Evolutionary conservation across 2,888 invertebrate species (phyloP).

Genomic region (Teleogryllus oceanicus): DNA sequence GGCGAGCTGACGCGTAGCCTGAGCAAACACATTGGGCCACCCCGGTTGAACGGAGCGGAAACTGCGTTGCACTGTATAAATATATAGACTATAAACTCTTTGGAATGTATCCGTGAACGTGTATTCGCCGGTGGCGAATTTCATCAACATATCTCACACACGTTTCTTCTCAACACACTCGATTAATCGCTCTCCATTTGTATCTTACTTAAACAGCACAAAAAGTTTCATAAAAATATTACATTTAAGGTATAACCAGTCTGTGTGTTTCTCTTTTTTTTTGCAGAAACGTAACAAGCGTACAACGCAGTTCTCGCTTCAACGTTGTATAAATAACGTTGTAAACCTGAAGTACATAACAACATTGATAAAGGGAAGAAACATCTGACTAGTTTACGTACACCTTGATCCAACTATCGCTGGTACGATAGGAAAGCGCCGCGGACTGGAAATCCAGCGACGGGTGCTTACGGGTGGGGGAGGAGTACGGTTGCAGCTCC

Average conservation of each 20-base stretch:
- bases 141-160: not conserved
- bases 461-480: no score
- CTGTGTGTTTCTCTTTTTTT: not conserved
- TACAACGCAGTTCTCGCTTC: not conserved
- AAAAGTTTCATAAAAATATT: conserved; percentile 18
- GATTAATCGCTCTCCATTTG: not conserved
- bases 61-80: not conserved
- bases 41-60: not conserved
- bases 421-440: no score
- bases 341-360: not conserved
- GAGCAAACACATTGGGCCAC: not conserved
- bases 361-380: not conserved
- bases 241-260: not conserved
- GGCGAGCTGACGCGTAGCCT: no score
- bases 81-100: not conserved
- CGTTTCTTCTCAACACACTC: not conserved
- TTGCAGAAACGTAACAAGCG: not conserved
- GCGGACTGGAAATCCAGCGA: no score
- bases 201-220: not conserved
- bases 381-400: conserved; percentile 3
- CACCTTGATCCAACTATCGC: not conserved
- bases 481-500: no score
- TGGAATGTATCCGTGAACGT: no score
- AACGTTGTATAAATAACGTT: not conserved
- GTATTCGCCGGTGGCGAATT: not conserved